Evolutionary conservation across 2,888 invertebrate genomes (phyloP), one percentile per base, ranked within the genome.

Genomic region (Octonoba sinensis): DNA sequence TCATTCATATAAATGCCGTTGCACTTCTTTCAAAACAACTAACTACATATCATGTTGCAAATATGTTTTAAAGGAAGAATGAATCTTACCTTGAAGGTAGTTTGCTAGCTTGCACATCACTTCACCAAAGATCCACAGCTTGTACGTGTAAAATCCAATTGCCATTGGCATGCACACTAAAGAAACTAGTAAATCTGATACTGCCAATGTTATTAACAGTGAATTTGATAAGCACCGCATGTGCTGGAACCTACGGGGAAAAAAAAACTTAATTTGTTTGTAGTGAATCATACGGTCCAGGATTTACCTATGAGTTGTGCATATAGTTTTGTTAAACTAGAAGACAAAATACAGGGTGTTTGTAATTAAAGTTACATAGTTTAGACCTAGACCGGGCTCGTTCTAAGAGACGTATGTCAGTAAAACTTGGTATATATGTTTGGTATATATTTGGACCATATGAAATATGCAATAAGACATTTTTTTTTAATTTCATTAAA

Each of bases 131-230:
- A 87, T 85, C 87, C 87, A 87, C 1, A 87, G 85, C 65, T 86
- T 86, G 84, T 87, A 87, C 27, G 87, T 84, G 13, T 86, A 87
- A 87, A 92, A 92, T 82, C 92, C 92, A 60, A 93, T 92, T 84
- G 93, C 92, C 85, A 92, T 92, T 0, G 93, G 93, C 93, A 93
- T 93, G 87, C 93, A 93, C 86, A 93, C 91, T 84, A 92, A 87
- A 0, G 93, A 93, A 85, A 93, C 93, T 83, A 93, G 89, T 8
- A 93, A 90, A 86, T 93, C 93, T 0, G 93, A 93, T 78, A 93
- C 91, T 0, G 93, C 93, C 82, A 93, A 89, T 88, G 93, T 93
- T 86, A 93, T 93, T 86, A 93, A 90, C 88, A 93, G 93, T 86
- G 93, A 93, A 88, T 93, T 93, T 11, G 93, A 93, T 0, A 93